phyloP scores from a whole-genome alignment of 2,888 invertebrate genomes.

The Calephelis perditalis region DNA sequence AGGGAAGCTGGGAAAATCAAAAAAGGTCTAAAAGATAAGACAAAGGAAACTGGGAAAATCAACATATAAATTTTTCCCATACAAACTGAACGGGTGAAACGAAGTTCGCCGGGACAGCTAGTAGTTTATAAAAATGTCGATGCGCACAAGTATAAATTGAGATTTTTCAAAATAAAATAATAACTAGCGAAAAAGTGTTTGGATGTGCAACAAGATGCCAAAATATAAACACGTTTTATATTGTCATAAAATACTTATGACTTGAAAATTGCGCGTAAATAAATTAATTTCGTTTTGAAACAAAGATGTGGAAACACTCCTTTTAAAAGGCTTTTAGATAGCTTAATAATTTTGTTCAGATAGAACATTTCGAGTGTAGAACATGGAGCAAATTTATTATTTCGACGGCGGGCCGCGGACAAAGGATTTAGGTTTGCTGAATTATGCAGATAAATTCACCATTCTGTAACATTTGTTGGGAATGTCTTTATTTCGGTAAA shows the following conservation, averaged over 20 bases:
- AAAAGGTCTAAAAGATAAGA: too few species aligned
- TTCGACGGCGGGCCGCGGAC: conserved; percentile 65
- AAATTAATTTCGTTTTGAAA: conserved; percentile 17
- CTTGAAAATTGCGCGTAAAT: conserved; percentile 9
- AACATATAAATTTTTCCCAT: too few species aligned
- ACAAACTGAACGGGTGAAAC: too few species aligned
- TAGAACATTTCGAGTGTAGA: conserved; percentile 64
- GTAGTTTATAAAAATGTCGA: too few species aligned
- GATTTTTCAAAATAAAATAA: too few species aligned
- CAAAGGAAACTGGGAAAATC: too few species aligned
- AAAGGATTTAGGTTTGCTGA: conserved; percentile 74
- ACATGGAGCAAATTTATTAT: conserved; percentile 74
- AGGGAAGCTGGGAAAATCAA: too few species aligned
- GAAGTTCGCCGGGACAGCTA: too few species aligned
- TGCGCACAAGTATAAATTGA: too few species aligned
- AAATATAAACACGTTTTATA: neutral
- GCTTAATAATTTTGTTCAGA: conserved; percentile 67
- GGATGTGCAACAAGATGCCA: neutral
- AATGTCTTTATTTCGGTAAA: conserved; percentile 74
- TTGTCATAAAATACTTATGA: neutral
- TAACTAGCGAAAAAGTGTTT: too few species aligned
- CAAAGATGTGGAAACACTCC: conserved; percentile 20
- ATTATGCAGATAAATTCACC: conserved; percentile 77
- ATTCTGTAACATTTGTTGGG: conserved; percentile 76
- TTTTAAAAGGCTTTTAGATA: conserved; percentile 44